These are phyloP conservation scores for Tenthredo scrophulariae DNA, from an alignment of 2,888 invertebrate genomes.

Conservation along the genomic window DNA sequence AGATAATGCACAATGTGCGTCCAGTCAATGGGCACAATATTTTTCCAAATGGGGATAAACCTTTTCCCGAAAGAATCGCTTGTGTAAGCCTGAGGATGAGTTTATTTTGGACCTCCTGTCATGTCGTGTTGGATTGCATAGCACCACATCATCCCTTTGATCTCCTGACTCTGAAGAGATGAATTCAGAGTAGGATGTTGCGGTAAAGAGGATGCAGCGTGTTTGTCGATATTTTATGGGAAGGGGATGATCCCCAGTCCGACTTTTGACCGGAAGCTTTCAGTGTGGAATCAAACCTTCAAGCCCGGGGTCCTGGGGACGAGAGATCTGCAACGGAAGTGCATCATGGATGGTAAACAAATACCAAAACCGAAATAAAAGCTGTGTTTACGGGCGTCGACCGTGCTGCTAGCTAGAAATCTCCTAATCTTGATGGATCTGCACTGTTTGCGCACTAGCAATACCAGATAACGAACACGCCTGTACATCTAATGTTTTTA, in stretches of 20 bases:
- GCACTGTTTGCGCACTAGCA: neutral
- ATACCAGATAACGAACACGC: neutral
- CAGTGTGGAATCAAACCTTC: neutral
- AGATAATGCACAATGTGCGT: neutral
- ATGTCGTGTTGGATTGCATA: neutral
- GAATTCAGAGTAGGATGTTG: slow-evolving; percentile 20
- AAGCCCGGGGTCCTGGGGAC: neutral
- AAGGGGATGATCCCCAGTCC: slow-evolving; percentile 17
- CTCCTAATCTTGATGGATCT: neutral
- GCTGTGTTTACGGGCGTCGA: neutral
- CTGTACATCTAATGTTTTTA: neutral
- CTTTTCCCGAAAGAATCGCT: neutral
- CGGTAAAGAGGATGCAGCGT: slow-evolving; percentile 49
- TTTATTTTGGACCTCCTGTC: neutral
- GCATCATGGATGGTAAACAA: slow-evolving; percentile 13
- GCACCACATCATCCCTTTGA: neutral
- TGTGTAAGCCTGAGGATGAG: neutral
- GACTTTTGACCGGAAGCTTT: slow-evolving; percentile 44
- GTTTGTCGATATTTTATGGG: slow-evolving; percentile 28
- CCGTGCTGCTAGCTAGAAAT: neutral
- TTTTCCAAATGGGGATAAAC: neutral
- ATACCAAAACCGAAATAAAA: neutral
- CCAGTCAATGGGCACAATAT: neutral
- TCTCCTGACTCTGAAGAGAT: neutral
- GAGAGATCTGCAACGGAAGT: slow-evolving; percentile 37